Conservation (phyloP, 2,888 invertebrate genomes). For the Nysson spinosus region DNA sequence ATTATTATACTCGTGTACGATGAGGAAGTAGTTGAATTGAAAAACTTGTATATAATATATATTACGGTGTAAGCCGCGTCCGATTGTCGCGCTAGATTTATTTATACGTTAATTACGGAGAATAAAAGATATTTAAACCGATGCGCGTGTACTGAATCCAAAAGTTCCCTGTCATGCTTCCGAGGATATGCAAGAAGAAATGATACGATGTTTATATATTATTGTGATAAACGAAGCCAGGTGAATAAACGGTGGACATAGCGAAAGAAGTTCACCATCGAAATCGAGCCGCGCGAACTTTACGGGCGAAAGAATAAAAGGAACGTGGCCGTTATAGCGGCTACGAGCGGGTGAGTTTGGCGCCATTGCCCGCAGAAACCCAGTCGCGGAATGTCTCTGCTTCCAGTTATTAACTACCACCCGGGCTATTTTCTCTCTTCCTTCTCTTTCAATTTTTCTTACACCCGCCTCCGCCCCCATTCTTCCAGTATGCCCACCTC, state of each 20-base stretch:
- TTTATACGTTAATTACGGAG: conserved; percentile 47
- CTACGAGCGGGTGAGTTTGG: conserved; percentile 40
- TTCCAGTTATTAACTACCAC: conserved; percentile 42
- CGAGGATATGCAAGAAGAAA: neutral
- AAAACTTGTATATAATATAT: conserved; percentile 47
- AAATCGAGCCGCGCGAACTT: conserved; percentile 33
- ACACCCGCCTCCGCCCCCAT: neutral
- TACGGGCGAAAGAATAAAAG: conserved; percentile 27
- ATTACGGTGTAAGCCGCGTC: too few relatives aligned
- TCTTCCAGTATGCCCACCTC: too few relatives aligned
- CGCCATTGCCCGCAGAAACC: conserved; percentile 51
- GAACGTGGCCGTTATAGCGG: conserved; percentile 27
- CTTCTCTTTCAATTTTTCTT: neutral
- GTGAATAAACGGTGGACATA: neutral
- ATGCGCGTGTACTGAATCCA: too few relatives aligned
- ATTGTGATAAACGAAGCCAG: conserved; percentile 1
- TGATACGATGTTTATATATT: neutral
- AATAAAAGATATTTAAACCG: conserved; percentile 40
- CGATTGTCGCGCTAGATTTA: conserved; percentile 37
- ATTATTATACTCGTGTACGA: conserved; percentile 43
- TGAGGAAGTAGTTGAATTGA: conserved; percentile 16
- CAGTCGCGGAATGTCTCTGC: conserved; percentile 53
- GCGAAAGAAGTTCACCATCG: neutral
- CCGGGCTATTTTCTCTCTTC: neutral
- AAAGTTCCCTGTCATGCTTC: too few relatives aligned